Evolutionary conservation across 2,888 invertebrate genomes (phyloP).

Genomic region (Perdita meconis): DNA sequence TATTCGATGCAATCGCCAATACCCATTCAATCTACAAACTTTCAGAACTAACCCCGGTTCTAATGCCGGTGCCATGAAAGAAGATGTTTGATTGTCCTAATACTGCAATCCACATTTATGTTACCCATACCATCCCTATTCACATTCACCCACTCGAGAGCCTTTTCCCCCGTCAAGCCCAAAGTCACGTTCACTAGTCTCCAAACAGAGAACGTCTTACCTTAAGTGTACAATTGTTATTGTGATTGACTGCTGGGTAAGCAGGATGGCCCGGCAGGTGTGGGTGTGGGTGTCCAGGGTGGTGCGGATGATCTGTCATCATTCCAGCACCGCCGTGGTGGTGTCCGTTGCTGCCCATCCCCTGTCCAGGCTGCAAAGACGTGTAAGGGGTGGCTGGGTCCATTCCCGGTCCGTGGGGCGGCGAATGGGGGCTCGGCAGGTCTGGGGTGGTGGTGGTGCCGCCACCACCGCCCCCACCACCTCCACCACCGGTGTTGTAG

Average conservation of each 20-base stretch:
- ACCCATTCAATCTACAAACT: no score
- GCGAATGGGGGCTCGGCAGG: conserved; percentile 83
- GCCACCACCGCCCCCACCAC: conserved; percentile 78
- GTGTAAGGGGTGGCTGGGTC: conserved; percentile 75
- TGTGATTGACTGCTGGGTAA: conserved; percentile 83
- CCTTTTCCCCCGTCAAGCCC: not conserved
- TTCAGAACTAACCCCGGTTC: no score
- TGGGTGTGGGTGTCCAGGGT: conserved; percentile 86
- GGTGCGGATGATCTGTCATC: conserved; percentile 83
- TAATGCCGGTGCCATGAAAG: no score
- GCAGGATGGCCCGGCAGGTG: conserved; percentile 85
- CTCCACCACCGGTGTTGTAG: conserved; percentile 78
- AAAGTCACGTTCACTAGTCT: not conserved
- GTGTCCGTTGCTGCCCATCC: conserved; percentile 81
- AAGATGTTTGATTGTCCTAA: no score
- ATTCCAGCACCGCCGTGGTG: conserved; percentile 81
- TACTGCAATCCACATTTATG: no score
- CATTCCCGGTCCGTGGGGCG: conserved; percentile 78
- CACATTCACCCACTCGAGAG: not conserved
- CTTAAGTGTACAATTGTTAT: conserved; percentile 85
- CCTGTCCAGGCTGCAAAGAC: conserved; percentile 76
- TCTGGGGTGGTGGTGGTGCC: conserved; percentile 82
- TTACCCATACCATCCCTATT: no score
- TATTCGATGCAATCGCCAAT: no score
- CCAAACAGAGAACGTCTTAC: no score